phyloP scores from a whole-genome alignment of 2,113 vertebrate genomes.

The Ondatra zibethicus region DNA sequence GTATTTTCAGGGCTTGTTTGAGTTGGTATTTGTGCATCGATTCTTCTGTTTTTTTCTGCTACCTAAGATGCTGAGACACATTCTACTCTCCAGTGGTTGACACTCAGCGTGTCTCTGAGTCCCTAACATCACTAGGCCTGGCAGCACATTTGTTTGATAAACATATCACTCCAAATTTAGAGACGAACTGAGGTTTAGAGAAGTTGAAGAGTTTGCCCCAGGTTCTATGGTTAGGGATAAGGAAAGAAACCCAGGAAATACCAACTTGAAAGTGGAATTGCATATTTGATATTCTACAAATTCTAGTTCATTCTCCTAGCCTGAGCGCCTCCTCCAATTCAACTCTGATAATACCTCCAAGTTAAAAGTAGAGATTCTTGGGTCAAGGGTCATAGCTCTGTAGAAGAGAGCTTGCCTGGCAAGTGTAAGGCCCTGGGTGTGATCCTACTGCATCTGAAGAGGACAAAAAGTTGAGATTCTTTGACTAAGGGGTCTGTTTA shows the following conservation, averaged over 20 bases:
- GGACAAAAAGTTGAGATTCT: not conserved
- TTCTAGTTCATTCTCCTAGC: not conserved
- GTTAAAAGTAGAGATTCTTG: not conserved
- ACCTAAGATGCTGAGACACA: not conserved
- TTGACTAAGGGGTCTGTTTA: not conserved
- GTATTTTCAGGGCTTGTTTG: not conserved
- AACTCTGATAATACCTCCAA: not conserved
- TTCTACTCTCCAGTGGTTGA: not conserved
- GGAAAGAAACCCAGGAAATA: not conserved
- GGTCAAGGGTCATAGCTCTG: accelerated
- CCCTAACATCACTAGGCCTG: not conserved
- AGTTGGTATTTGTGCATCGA: not conserved
- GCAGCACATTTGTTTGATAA: not conserved
- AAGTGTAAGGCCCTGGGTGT: not conserved
- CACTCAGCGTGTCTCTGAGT: not conserved
- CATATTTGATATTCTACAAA: not conserved
- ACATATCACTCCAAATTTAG: not conserved
- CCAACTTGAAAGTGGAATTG: not conserved
- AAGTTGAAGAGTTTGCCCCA: not conserved
- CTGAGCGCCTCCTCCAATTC: not conserved
- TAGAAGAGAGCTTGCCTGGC: not conserved
- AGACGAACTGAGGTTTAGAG: not conserved
- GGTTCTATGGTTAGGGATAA: not conserved
- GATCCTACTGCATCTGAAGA: not conserved
- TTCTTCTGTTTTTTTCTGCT: not conserved